Evolutionary conservation across 2,888 invertebrate genomes (phyloP), one percentile per base, ranked within the genome.

Genomic region (Pristionchus fissidentatus): DNA sequence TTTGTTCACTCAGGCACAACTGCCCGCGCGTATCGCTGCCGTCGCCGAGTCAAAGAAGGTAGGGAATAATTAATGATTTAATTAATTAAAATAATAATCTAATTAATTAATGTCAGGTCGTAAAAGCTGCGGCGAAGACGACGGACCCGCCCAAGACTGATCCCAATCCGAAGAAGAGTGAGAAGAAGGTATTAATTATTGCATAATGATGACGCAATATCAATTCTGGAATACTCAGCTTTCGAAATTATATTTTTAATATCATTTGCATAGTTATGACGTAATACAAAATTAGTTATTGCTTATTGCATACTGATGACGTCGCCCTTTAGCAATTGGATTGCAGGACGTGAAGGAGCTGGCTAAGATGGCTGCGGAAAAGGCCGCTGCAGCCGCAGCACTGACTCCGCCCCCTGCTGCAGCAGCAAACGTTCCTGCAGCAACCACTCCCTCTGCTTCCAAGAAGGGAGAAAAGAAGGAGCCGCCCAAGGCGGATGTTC

Each of bases 141-240:
- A 70, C 70, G n/a, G 70, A 70, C 26, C 70, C 70, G 70, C 70
- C 70, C 70, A 70, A 70, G 41, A 70, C 70, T 8, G 66, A 66
- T n/a, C n/a, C n/a, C n/a, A n/a, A n/a, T n/a, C n/a, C n/a, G n/a
- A n/a, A n/a, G n/a, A n/a, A n/a, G n/a, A n/a, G n/a, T n/a, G 70
- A 70, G 70, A 41, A 41, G 41, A 70, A 70, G 41, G 70, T 46
- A 46, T 7, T 7, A n/a, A 55, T 55, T 7, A 8, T 55, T 15
- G 22, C 15, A 15, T 55, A 7, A 19, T 15, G 22, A n/a, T 55
- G n/a, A n/a, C 8, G 4, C n/a, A 19, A 15, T 55, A 55, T 10
- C 46, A 46, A 46, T 46, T 7, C 7, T 46, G 15, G 46, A 10
- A 46, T 10, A 46, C 46, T 7, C n/a, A 15, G 8, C 55, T 7